Evolutionary conservation across 2,888 invertebrate species (phyloP).

Genomic region (Drosophila helvetica): DNA sequence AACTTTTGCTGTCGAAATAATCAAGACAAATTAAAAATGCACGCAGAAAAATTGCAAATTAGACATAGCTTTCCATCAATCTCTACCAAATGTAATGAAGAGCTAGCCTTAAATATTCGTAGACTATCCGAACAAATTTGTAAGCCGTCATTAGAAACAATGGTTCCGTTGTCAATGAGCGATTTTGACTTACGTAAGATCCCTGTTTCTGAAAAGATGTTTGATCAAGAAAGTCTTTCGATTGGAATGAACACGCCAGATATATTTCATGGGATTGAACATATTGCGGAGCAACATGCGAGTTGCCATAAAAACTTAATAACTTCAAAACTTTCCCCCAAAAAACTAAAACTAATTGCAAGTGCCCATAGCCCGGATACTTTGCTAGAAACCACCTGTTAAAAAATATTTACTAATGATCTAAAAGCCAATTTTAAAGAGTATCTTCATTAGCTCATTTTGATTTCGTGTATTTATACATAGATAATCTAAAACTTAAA

Average conservation of each 20-base stretch:
- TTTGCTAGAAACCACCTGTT: slow-evolving; percentile 84
- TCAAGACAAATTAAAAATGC: slow-evolving; percentile 13
- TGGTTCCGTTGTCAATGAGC: slow-evolving; percentile 53
- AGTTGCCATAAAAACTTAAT: slow-evolving; percentile 61
- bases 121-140: slow-evolving; percentile 82
- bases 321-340: slow-evolving; percentile 39
- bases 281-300: slow-evolving; percentile 68
- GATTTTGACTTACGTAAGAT: slow-evolving; percentile 40
- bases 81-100: slow-evolving; percentile 75
- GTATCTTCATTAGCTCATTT: slow-evolving; percentile 44
- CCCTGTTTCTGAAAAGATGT: background rate
- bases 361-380: slow-evolving; percentile 70
- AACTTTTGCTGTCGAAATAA: slow-evolving; percentile 23
- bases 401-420: slow-evolving; percentile 40
- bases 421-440: slow-evolving; percentile 46
- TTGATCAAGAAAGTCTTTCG: slow-evolving; percentile 5
- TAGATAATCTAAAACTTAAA: slow-evolving; percentile 45
- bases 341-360: slow-evolving; percentile 60
- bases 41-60: slow-evolving; percentile 64
- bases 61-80: slow-evolving; percentile 83
- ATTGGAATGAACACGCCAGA: slow-evolving; percentile 66
- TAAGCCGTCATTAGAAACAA: slow-evolving; percentile 35
- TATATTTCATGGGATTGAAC: slow-evolving; percentile 15
- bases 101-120: slow-evolving; percentile 82
- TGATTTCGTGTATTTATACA: slow-evolving; percentile 20